These are phyloP conservation scores for Lampris megalopsis DNA, from an alignment of 2,113 vertebrate genomes.

Conservation along the genomic window DNA sequence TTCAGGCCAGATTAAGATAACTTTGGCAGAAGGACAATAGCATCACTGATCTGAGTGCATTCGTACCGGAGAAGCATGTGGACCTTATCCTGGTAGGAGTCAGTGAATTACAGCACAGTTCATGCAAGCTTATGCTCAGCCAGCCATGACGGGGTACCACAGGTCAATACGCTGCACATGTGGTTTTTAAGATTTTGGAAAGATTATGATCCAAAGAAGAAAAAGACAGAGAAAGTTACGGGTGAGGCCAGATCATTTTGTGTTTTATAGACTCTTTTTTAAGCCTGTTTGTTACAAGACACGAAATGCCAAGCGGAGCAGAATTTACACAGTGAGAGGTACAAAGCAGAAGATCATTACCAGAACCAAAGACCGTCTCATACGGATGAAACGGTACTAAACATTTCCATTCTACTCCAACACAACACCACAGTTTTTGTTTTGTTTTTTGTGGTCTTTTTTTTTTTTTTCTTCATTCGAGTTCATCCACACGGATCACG, in stretches of 20 bases:
- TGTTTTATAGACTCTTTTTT: not conserved
- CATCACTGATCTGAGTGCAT: constrained; percentile 67
- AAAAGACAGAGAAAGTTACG: constrained; percentile 8
- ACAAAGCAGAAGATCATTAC: too few relatives aligned
- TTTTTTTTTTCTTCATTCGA: too few relatives aligned
- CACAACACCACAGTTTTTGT: not conserved
- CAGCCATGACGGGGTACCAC: constrained; percentile 38
- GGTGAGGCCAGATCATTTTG: not conserved
- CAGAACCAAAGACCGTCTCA: too few relatives aligned
- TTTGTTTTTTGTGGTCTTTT: not conserved
- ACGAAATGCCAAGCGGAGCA: not conserved
- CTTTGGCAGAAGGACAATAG: constrained; percentile 60
- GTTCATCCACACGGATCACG: not conserved
- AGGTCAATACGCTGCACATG: constrained; percentile 23
- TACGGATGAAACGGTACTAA: not conserved
- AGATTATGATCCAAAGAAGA: constrained; percentile 19
- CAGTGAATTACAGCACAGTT: constrained; percentile 46
- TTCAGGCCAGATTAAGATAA: constrained; percentile 67
- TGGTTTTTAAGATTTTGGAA: constrained; percentile 35
- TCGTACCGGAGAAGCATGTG: constrained; percentile 63
- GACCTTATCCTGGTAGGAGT: constrained; percentile 47
- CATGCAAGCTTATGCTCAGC: constrained; percentile 40
- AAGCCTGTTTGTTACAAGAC: not conserved
- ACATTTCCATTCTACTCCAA: constrained; percentile 3
- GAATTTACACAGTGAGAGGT: not conserved